Evolutionary conservation across 2,113 vertebrate genomes (phyloP), one percentile per base, ranked within the genome.

Genomic region (Strix uralensis): DNA sequence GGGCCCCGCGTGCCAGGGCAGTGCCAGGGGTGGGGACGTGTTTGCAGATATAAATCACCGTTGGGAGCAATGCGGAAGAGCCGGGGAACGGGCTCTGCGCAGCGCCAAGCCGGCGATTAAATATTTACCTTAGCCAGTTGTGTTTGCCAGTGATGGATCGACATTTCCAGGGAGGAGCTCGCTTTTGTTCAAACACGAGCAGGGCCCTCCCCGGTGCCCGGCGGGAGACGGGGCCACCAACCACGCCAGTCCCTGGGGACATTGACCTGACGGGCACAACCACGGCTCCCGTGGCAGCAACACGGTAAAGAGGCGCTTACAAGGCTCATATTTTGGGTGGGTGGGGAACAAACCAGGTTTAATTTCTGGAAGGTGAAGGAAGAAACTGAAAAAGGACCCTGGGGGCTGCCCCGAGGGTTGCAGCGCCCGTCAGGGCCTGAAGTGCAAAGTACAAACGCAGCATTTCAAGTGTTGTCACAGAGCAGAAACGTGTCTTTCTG

Each of bases 51-150:
- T 34, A 47, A 81, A 81, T 94, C 93, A 85, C 19, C 82, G 3
- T 7, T 0, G 82, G 88, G 91, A 97, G 92, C 91, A 42, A 95
- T 75, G 96, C 95, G 84, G 90, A 92, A 85, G 88, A 57, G 82
- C 67, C 4, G 14, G 26, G 15, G 52, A 59, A 3, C 5, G 26
- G 71, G 69, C 86, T 16, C 52, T 15, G 42, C 32, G 2, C 83
- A 40, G 38, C 44, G 52, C 95, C 93, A 91, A 95, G 93, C 89
- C 92, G 83, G 91, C 83, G 83, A 95, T 95, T 96, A 94, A 96
- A 96, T 96, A 96, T 96, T 97, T 94, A 97, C 91, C 86, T 95
- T 94, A 83, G 66, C 88, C 10, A 15, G 58, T 57, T 36, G 83
- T 86, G 84, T 90, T 91, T 96, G 96, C 86, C 81, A 38, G 77